Percentiles rank a stretch among this genome's conserved stretches.
Conservation (phyloP, 2,113 vertebrate genomes). For the Gallinago jamesoni region DNA sequence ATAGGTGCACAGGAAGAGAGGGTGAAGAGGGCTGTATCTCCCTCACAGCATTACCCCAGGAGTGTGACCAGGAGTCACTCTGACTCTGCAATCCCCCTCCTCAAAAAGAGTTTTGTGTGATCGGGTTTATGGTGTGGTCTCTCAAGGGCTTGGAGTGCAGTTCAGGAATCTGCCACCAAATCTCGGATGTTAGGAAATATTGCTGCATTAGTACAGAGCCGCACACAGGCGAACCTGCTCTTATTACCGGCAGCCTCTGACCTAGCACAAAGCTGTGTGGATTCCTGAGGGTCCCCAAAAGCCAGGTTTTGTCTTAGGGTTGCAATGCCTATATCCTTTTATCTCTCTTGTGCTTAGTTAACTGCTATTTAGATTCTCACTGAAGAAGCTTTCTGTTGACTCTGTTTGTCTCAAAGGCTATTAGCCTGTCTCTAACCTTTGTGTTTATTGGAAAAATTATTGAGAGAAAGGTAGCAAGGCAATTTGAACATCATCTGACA, state of each 20-base stretch:
- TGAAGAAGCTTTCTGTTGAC: background rate
- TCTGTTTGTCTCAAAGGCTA: background rate
- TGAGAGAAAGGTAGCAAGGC: background rate
- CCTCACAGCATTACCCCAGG: rapidly evolving
- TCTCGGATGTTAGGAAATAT: background rate
- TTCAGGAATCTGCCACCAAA: background rate
- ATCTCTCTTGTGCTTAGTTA: background rate
- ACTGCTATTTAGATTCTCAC: background rate
- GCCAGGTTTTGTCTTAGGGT: background rate
- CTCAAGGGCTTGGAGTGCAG: background rate
- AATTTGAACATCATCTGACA: background rate
- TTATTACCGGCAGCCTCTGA: background rate
- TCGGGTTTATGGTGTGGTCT: rapidly evolving
- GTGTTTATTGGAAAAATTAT: slow-evolving; percentile 6
- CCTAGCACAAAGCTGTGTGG: background rate
- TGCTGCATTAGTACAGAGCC: background rate
- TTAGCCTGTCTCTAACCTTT: slow-evolving; percentile 48
- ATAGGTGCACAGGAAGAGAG: background rate
- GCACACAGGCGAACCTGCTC: background rate
- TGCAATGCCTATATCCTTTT: background rate
- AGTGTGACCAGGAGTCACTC: background rate
- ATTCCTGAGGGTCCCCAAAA: background rate
- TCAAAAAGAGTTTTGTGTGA: background rate
- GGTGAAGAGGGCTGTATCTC: background rate
- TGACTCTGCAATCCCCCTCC: background rate